These are phyloP conservation scores for Sebastes jordani DNA, from an alignment of 2,797 vertebrate species.

Conservation along the genomic window DNA sequence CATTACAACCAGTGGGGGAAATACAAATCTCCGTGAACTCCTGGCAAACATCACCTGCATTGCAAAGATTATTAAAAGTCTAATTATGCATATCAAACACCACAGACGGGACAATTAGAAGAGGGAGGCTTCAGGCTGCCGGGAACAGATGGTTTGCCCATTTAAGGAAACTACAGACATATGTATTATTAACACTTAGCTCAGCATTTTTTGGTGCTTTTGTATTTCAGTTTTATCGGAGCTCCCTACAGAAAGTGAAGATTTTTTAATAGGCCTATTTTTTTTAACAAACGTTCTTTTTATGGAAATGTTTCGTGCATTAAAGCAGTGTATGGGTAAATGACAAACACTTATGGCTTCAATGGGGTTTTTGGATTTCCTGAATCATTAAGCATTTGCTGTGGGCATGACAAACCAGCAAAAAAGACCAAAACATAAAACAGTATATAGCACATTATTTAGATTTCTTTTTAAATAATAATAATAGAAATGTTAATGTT, in stretches of 20 bases:
- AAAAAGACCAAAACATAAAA: not conserved
- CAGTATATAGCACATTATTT: not conserved
- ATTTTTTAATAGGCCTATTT: not conserved
- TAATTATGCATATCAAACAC: slow-evolving; percentile 82
- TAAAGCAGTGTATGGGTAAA: slow-evolving; percentile 1
- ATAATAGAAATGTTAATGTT: not conserved
- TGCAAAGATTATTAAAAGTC: slow-evolving; percentile 82
- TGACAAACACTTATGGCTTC: not conserved
- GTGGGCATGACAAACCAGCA: not conserved
- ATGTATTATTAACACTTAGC: slow-evolving; percentile 53
- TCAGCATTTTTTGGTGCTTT: slow-evolving; percentile 34
- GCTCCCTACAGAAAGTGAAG: not conserved
- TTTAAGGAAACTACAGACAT: slow-evolving; percentile 64
- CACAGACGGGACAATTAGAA: slow-evolving; percentile 78
- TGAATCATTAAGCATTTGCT: not conserved
- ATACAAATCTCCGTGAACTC: slow-evolving; percentile 52
- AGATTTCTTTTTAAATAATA: too few species aligned
- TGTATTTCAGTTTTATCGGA: slow-evolving; percentile 5
- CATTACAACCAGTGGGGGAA: slow-evolving; percentile 16
- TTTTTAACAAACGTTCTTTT: slow-evolving; percentile 24
- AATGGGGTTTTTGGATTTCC: not conserved
- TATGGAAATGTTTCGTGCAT: slow-evolving; percentile 1
- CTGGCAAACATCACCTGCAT: slow-evolving; percentile 74
- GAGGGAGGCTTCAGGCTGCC: slow-evolving; percentile 63
- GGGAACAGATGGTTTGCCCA: slow-evolving; percentile 73